phyloP scores from a whole-genome alignment of 2,113 vertebrate genomes.

The Datnioides undecimradiatus region DNA sequence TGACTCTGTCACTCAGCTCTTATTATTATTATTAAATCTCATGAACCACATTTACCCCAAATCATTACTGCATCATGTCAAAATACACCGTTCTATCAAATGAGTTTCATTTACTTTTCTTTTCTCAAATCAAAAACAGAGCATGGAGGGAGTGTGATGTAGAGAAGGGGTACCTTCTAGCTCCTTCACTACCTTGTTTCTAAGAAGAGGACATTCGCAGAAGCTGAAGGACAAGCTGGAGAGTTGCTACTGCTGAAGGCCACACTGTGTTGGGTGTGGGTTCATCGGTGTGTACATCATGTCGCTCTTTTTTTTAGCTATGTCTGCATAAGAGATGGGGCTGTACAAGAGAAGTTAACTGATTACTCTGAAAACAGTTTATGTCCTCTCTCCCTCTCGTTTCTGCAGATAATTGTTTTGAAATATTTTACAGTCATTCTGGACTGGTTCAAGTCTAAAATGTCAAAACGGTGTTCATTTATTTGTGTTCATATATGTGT shows the following conservation, averaged over 20 bases:
- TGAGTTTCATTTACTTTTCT: not conserved
- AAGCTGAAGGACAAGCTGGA: slow-evolving; percentile 12
- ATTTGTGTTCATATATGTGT: not conserved
- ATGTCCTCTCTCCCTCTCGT: not conserved
- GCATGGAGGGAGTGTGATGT: not conserved
- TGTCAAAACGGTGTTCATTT: not conserved
- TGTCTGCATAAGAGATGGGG: not conserved
- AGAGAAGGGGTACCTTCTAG: not conserved
- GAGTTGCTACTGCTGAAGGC: not conserved
- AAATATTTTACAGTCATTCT: not conserved
- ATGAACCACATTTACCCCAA: slow-evolving; percentile 1
- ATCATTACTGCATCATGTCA: not conserved
- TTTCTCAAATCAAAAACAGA: not conserved
- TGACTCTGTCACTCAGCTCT: not conserved
- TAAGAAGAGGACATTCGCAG: not conserved
- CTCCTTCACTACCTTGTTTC: not conserved
- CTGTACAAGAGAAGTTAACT: not conserved
- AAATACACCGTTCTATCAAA: slow-evolving; percentile 2
- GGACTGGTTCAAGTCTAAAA: not conserved
- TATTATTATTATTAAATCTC: not conserved
- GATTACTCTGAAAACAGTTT: not conserved
- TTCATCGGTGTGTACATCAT: not conserved
- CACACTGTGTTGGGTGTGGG: not conserved
- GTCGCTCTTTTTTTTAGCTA: not conserved
- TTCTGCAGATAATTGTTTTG: not conserved